Evolutionary conservation across 1,140 invertebrate genomes (phyloP).

Genomic region (Sinella curviseta): DNA sequence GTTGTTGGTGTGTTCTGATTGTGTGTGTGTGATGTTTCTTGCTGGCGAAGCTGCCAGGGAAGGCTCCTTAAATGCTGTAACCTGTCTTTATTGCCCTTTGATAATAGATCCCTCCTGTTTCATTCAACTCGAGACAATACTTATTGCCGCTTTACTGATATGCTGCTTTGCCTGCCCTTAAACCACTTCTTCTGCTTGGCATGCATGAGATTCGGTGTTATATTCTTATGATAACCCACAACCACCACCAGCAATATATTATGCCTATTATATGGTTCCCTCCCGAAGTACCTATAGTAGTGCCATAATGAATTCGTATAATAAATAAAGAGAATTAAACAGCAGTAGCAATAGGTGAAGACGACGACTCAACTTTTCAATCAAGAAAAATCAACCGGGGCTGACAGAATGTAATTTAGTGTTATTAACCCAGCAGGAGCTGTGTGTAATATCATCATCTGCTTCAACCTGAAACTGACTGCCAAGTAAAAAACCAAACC

Average conservation of each 20-base stretch:
- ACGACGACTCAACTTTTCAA: slow-evolving; percentile 19
- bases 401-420: slow-evolving; percentile 24
- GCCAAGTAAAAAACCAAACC: background rate
- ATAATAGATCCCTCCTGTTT: slow-evolving; percentile 10
- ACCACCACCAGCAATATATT: too few relatives aligned
- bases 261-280: too few relatives aligned
- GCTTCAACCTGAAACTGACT: background rate
- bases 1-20: too few relatives aligned
- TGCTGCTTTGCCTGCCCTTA: background rate
- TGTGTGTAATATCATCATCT: background rate
- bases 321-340: background rate
- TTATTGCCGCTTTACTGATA: background rate
- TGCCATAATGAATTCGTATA: too few relatives aligned
- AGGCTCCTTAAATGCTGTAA: slow-evolving; percentile 14
- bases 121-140: too few relatives aligned
- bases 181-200: background rate
- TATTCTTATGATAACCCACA: background rate
- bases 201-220: background rate
- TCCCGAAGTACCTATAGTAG: too few relatives aligned
- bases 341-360: slow-evolving; percentile 9
- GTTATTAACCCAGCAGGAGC: slow-evolving; percentile 23
- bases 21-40: too few relatives aligned
- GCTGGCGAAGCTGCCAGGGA: background rate
- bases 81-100: slow-evolving; percentile 8
- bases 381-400: slow-evolving; percentile 19